Evolutionary conservation across 2,113 vertebrate species (phyloP), one percentile per base, ranked within the genome.

Genomic region (Dromaius novaehollandiae): DNA sequence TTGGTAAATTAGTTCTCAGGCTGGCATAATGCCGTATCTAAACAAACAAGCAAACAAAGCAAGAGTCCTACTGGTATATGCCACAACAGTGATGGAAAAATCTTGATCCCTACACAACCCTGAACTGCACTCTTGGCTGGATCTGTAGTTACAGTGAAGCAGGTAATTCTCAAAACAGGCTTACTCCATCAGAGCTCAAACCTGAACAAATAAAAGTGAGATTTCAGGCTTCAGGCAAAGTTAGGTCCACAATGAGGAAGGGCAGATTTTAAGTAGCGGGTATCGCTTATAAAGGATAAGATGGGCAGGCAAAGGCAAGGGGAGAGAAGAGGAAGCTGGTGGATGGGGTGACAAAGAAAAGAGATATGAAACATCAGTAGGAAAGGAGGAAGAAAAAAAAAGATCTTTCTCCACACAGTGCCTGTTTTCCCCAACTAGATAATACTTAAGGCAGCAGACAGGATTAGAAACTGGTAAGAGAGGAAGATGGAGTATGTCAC

Each of bases 41-140:
- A 95, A 93, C 21, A 89, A 85, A 94, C 82, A 66, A 73, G 88
- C 69, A 66, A 73, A 90, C 69, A 77, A 92, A 93, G 66, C 82
- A 82, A 74, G 42, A 63, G 22, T 87, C 56, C 76, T 34, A 73
- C 66, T 89, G 76, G 82, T 83, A 77, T 44, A 55, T 34, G 53
- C 36, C 83, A 82, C 61, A 79, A 85, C 7, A 75, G 51, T 38
- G 79, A 46, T 14, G 32, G 79, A 32, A 89, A 86, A 90, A 74
- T 63, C 68, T 82, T 38, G 38, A 88, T 76, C 26, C 38, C 38
- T 38, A 7, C 28, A 86, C 28, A 77, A 24, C 28, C 46, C 66
- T 63, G 86, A 84, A 74, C 30, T 58, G 22, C 9, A 73, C 18
- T 32, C 25, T 82, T 79, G 65, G 60, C 68, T 64, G 32, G 26